A percentile compares a stretch with the other conserved stretches of the same genome.
Evolutionary conservation across 2,888 invertebrate species (phyloP).

Genomic region (Lepidocyrtinus sp.): DNA sequence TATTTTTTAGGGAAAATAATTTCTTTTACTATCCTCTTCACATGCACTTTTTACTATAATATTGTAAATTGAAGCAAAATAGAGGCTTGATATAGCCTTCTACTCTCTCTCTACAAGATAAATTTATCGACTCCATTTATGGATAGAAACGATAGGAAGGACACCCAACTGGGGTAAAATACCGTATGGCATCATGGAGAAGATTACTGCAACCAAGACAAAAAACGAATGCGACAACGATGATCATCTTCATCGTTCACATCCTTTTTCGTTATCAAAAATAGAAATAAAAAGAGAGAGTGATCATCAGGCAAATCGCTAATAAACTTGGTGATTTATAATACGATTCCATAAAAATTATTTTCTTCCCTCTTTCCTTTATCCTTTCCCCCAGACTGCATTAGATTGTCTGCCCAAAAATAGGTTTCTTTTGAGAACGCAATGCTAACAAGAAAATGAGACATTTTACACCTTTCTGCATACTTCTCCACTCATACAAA

Average conservation of each 20-base stretch:
- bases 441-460: slow-evolving; percentile 18
- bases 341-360: slow-evolving; percentile 4
- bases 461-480: slow-evolving; percentile 14
- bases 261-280: slow-evolving; percentile 8
- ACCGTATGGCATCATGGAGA: slow-evolving; percentile 27
- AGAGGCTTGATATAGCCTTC: slow-evolving; percentile 6
- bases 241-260: slow-evolving; percentile 10
- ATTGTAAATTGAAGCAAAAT: neutral
- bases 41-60: slow-evolving; percentile 4
- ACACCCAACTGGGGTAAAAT: slow-evolving; percentile 57
- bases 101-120: slow-evolving; percentile 29
- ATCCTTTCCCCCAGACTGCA: slow-evolving; percentile 13
- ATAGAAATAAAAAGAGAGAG: slow-evolving; percentile 17
- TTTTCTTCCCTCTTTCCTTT: neutral
- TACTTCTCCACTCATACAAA: neutral
- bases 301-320: slow-evolving; percentile 24
- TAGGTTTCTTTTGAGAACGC: slow-evolving; percentile 5
- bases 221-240: slow-evolving; percentile 13
- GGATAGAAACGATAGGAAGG: slow-evolving; percentile 61
- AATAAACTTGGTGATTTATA: slow-evolving; percentile 38
- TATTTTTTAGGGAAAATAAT: slow-evolving; percentile 17
- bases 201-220: slow-evolving; percentile 10
- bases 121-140: slow-evolving; percentile 64
- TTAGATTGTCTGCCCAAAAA: slow-evolving; percentile 10
- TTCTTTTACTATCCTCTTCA: slow-evolving; percentile 6